These are phyloP conservation scores for Leontopithecus rosalia DNA, from an alignment of 2,797 vertebrate genomes.

Conservation along the genomic window DNA sequence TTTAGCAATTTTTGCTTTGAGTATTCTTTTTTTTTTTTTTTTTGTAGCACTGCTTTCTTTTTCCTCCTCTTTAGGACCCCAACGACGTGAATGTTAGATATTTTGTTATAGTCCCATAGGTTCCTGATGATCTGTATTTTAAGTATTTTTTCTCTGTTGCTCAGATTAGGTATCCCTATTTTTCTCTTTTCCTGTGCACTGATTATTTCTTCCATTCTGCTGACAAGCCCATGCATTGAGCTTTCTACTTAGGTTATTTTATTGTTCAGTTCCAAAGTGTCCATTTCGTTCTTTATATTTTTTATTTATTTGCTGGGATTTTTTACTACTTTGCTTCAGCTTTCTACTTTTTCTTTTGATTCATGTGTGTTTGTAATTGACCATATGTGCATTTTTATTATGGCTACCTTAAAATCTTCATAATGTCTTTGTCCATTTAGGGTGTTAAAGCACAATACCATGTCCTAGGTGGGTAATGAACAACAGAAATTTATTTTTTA, in stretches of 20 bases:
- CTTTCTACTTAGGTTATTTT: background rate
- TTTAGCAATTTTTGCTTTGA: background rate
- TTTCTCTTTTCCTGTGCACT: background rate
- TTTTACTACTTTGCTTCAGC: background rate
- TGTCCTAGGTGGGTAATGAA: background rate
- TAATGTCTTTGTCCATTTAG: background rate
- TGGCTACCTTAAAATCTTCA: background rate
- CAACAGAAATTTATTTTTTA: background rate
- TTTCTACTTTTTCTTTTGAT: background rate
- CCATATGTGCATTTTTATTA: background rate
- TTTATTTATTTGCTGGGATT: background rate
- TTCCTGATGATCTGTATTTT: background rate
- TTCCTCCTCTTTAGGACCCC: background rate
- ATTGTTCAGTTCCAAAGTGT: background rate
- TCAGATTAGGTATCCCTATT: background rate
- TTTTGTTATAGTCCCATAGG: background rate
- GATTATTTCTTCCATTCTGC: constrained; percentile 1
- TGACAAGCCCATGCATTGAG: background rate
- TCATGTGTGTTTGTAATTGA: background rate
- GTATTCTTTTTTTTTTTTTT: constrained; percentile 7
- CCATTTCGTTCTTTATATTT: background rate
- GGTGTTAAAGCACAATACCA: background rate
- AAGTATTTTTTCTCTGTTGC: background rate
- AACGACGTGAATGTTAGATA: background rate
- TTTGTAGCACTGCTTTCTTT: background rate